Base-by-base conservation (phyloP, 2,113 vertebrate genomes). In the Catharus minimus region DNA sequence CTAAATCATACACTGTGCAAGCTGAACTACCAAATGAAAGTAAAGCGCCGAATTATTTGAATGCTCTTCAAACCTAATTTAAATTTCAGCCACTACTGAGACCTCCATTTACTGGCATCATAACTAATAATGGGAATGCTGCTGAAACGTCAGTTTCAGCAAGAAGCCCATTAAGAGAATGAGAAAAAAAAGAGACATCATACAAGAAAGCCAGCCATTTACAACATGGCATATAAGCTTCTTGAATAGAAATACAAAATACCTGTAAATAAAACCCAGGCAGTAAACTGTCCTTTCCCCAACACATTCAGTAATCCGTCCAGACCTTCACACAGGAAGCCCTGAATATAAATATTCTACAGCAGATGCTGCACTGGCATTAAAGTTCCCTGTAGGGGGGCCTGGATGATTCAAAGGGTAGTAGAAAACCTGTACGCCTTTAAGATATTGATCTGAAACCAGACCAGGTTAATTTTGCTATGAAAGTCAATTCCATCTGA, bases 81-180 rank as follows among this genome's bases (percentile, higher is more conserved):
- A 95, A 97, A 96, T 96, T 95, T 97, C 83, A 92, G 75, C 91
- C 92, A 84, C 95, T 94, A 95, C 94, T 88, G 94, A 96, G 96
- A 95, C 92, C 83, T 94, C 86, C 73, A 86, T 95, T 95, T 96
- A 80, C 89, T 85, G 81, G 88, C 95, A 94, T 95, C 94, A 94
- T 96, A 95, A 96, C 96, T 96, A 96, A 97, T 96, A 95, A 96
- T 83, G 90, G 81, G 77, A 95, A 95, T 94, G 94, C 89, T 97
- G 93, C 91, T 90, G 95, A 96, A 96, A 95, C 19, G 69, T 96
- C 94, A 94, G 90, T 95, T 96, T 95, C 95, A 91, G 90, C 7
- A n/a, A 95, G 93, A 88, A 94, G 86, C 75, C 91, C 81, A 94
- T 96, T 95, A 96, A 76, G 58, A 94, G 91, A 94, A 93, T 69